phyloP scores from a whole-genome alignment of 1,140 invertebrate genomes.

The Bombyx mandarina region DNA sequence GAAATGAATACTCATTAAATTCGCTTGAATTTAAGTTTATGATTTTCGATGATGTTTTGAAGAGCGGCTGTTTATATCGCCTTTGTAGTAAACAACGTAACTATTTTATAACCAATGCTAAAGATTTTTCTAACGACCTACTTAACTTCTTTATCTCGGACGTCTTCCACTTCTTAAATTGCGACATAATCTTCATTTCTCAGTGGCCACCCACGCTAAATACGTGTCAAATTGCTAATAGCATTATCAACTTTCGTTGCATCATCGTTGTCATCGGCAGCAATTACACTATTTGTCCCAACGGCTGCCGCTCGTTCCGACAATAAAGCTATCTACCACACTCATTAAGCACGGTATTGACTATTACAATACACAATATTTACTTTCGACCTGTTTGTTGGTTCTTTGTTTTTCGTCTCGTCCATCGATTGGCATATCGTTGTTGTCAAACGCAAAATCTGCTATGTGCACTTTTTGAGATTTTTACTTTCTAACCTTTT shows the following conservation, averaged over 20 bases:
- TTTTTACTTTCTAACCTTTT: no score
- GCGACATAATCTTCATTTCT: constrained; percentile 38
- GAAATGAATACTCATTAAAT: neutral
- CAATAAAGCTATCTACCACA: constrained; percentile 49
- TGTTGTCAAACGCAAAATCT: no score
- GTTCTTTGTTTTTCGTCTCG: constrained; percentile 16
- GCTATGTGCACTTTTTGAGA: no score
- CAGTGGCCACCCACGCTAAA: constrained; percentile 46
- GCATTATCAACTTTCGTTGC: constrained; percentile 63
- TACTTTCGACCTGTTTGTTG: constrained; percentile 12
- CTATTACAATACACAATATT: constrained; percentile 20
- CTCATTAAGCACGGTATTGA: constrained; percentile 36
- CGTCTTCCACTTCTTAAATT: constrained; percentile 33
- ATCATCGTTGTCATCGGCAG: constrained; percentile 41
- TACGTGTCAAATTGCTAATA: constrained; percentile 61
- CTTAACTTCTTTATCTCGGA: constrained; percentile 41
- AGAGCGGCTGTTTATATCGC: no score
- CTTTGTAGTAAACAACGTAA: constrained; percentile 4
- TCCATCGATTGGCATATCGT: constrained; percentile 2
- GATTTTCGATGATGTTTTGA: no score
- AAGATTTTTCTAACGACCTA: constrained; percentile 32
- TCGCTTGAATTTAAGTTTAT: neutral
- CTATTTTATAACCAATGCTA: constrained; percentile 10
- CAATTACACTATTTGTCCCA: constrained; percentile 39
- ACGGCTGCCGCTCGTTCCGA: constrained; percentile 34